Base-by-base conservation (phyloP, 2,113 vertebrate genomes). In the Ammodytes marinus region DNA sequence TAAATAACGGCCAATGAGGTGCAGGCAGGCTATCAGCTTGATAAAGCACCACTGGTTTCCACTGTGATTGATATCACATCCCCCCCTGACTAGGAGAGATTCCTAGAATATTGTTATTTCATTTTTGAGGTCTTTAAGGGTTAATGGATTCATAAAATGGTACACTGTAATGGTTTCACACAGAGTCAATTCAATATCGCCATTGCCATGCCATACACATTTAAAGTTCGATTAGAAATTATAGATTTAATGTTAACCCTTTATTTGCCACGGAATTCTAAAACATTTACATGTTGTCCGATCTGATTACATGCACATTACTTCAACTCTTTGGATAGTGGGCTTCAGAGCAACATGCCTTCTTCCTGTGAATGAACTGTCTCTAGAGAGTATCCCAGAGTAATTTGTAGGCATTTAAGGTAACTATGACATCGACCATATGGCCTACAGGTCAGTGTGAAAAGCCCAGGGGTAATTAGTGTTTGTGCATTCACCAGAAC, bases 1-100 rank as follows among this genome's bases (percentile, higher is more conserved):
- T 94, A 93, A 93, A 94, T 91, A 89, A 85, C 9, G 12, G 10
- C 77, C 83, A 89, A 89, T 86, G 74, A 91, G 85, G 74, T 77
- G 77, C 61, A 49, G 39, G 78, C 55, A 47, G 67, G 50, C 80
- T 76, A 74, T 85, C 69, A 58, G 49, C 40, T 69, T 88, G 87
- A 91, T 78, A 70, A 84, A 92, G 83, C 77, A 84, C 72, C 45
- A 14, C 86, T 79, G 79, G 60, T 87, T 89, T 83, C 79, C 85
- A 43, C 64, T 17, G 7, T 76, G 80, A 86, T 75, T 82, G 82
- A 91, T 86, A 77, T 70, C 46, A 71, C 12, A 49, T 53, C 69
- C 27, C 27, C 27, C 50, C 53, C 49, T 55, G 43, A 40, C 50
- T 4, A 11, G 39, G 42, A 43, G 37, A 15, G 69, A 85, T 79